Evolutionary conservation across 1,140 invertebrate species (phyloP).

Genomic region (Caenorhabditis latens): DNA sequence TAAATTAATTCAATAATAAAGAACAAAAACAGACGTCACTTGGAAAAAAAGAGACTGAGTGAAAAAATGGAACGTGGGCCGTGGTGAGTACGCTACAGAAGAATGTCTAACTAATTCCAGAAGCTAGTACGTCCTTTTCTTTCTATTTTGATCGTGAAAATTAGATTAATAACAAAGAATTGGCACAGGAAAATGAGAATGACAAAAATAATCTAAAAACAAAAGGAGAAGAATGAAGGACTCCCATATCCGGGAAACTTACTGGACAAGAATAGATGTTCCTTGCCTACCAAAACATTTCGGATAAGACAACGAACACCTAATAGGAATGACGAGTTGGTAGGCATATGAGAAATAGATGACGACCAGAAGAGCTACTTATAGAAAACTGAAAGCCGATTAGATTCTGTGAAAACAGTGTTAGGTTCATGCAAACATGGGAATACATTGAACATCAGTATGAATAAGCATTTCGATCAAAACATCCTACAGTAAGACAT

Average conservation of each 20-base stretch:
- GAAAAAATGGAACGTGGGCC: constrained; percentile 2
- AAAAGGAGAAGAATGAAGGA: background rate
- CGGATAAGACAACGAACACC: too few relatives aligned
- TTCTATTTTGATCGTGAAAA: constrained; percentile 17
- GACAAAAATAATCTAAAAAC: background rate
- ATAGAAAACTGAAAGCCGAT: background rate
- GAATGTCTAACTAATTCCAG: constrained; percentile 45
- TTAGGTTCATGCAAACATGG: background rate
- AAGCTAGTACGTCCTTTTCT: constrained; percentile 12
- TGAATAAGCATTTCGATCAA: background rate
- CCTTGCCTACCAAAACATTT: background rate
- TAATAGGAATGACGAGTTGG: background rate
- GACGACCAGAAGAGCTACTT: background rate
- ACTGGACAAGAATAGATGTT: background rate
- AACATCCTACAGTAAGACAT: background rate
- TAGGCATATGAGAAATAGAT: background rate
- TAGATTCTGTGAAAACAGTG: background rate
- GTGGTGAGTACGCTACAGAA: background rate
- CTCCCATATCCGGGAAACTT: background rate
- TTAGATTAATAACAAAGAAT: constrained; percentile 27
- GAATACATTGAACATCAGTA: background rate
- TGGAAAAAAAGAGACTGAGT: background rate
- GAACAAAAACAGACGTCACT: constrained; percentile 31
- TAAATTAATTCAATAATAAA: background rate
- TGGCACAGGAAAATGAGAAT: background rate